Evolutionary conservation across 2,113 vertebrate species (phyloP).

Genomic region (Jaculus jaculus): DNA sequence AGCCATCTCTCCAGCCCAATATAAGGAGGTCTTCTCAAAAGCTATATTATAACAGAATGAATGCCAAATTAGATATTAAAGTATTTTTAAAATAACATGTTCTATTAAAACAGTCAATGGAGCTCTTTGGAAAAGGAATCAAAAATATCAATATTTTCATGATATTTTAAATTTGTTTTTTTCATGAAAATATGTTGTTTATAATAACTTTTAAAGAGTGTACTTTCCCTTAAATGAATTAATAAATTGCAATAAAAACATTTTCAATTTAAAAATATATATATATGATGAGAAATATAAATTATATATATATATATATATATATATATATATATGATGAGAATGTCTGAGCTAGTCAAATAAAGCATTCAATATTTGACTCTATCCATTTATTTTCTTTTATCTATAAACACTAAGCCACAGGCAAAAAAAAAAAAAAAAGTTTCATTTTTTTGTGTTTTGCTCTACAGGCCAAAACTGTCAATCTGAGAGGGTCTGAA

Average conservation of each 20-base stretch:
- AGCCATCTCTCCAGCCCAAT: no score
- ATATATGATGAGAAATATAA: no score
- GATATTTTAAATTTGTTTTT: neutral
- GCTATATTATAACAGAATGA: neutral
- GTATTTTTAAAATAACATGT: neutral
- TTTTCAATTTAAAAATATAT: neutral
- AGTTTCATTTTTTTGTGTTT: neutral
- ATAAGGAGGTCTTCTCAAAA: neutral
- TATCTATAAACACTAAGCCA: slow-evolving; percentile 22
- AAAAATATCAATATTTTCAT: neutral
- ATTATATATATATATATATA: neutral
- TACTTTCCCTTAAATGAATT: slow-evolving; percentile 15
- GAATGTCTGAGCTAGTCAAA: neutral
- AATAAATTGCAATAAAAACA: neutral
- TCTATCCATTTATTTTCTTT: slow-evolving; percentile 25
- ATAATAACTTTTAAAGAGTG: neutral
- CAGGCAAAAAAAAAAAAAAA: neutral
- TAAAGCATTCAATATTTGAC: slow-evolving; percentile 24
- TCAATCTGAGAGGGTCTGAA: neutral
- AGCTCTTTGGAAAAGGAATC: neutral
- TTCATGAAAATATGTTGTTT: slow-evolving; percentile 10
- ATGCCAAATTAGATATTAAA: neutral
- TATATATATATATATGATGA: neutral
- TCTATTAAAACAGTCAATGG: neutral
- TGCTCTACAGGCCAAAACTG: neutral